Base-by-base conservation (phyloP, 2,888 invertebrate species). In the Chesias legatella region DNA sequence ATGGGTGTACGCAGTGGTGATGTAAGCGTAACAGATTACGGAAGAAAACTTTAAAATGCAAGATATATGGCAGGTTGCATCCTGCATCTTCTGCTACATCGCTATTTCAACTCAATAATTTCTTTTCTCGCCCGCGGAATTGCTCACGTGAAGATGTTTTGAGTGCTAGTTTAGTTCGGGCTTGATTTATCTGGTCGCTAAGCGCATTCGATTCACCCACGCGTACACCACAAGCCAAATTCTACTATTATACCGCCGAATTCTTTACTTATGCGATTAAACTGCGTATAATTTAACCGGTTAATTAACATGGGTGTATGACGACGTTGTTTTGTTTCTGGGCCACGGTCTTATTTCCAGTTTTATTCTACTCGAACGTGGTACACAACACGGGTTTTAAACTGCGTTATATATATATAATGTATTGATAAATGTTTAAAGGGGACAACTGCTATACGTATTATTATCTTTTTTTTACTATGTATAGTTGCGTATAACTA, bases 121-220 rank as follows among this genome's bases (percentile, higher is more conserved):
- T 67, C 48, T 72, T 67, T 67, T 63, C 62, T 65, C 55, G 59
- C 53, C 38, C 37, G 34, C 51, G 52, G 53, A 64, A 61, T 60
- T 63, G 60, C 61, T 63, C 60, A 50, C 55, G 49, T 55, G 51
- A 45, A 61, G 46, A 54, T 56, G 59, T 55, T 46, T 50, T 57
- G 67, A 70, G 73, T 69, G 65, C 69, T 65, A 66, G 62, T 17
- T 17, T 17, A 63, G 63, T 69, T 65, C 63, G 48, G n/a, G 64
- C 58, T 72, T 66, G 71, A 73, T 77, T 71, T 73, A 68, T 72
- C 68, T 70, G 52, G 73, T 78, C 70, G 72, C 75, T 76, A 74
- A 70, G 73, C 72, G 71, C 71, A 68, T 71, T 60, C 48, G 45
- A 52, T 54, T 54, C 73, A 64, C 79, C 74, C 70, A 79, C 79